Conservation (phyloP, 2,113 vertebrate genomes). For the Centropus bengalensis region DNA sequence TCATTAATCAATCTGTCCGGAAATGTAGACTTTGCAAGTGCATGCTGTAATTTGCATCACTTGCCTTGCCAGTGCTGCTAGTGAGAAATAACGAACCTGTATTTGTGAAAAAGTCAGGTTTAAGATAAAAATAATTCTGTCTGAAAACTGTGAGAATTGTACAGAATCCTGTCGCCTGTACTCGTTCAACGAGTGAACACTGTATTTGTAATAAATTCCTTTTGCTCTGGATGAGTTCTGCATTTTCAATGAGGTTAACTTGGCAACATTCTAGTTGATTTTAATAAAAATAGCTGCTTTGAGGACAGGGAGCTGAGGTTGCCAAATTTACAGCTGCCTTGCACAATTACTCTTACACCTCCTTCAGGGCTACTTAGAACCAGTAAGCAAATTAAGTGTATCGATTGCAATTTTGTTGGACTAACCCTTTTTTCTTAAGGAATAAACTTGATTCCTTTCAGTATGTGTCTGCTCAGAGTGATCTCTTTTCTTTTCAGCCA, state of each 20-base stretch:
- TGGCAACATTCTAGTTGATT: constrained; percentile 85
- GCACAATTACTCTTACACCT: constrained; percentile 82
- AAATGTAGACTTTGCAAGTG: constrained; percentile 67
- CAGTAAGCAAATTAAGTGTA: constrained; percentile 95
- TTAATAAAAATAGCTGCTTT: constrained; percentile 89
- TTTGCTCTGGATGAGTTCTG: constrained; percentile 83
- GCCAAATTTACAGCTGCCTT: constrained; percentile 88
- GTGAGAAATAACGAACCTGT: constrained; percentile 67
- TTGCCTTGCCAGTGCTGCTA: constrained; percentile 60
- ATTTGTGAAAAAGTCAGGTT: constrained; percentile 69
- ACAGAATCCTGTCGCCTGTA: constrained; percentile 69
- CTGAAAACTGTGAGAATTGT: constrained; percentile 69
- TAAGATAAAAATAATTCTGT: constrained; percentile 73
- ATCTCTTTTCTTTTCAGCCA: constrained; percentile 93
- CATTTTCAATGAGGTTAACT: constrained; percentile 84
- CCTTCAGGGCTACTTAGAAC: constrained; percentile 88
- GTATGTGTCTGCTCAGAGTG: constrained; percentile 85
- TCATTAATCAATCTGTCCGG: constrained; percentile 74
- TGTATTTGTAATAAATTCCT: constrained; percentile 87
- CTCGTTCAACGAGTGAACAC: constrained; percentile 79
- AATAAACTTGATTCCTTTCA: constrained; percentile 82
- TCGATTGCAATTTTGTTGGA: constrained; percentile 89
- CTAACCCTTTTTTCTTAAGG: constrained; percentile 80
- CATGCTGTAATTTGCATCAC: constrained; percentile 71
- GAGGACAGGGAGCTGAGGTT: constrained; percentile 82